These are phyloP conservation scores for Drosophila simulans DNA, from an alignment of 1,140 invertebrate genomes.

Conservation along the genomic window DNA sequence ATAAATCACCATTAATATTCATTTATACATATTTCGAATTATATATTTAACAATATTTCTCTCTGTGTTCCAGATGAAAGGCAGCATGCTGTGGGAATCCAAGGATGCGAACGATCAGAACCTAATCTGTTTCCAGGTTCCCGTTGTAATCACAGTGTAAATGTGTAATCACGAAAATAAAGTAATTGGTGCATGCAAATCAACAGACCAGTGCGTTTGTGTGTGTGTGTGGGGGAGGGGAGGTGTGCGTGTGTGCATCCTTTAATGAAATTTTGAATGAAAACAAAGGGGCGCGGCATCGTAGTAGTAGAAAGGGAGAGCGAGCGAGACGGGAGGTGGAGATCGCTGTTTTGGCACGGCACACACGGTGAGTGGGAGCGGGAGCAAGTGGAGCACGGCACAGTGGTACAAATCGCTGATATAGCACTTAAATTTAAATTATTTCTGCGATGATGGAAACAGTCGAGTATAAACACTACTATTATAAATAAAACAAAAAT, in stretches of 20 bases:
- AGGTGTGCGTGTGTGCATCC: slow-evolving; percentile 43
- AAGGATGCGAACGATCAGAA: slow-evolving; percentile 60
- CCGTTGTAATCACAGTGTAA: slow-evolving; percentile 68
- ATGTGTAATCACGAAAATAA: slow-evolving; percentile 64
- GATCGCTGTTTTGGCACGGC: slow-evolving; percentile 70
- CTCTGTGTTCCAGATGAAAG: slow-evolving; percentile 56
- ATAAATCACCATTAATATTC: no score
- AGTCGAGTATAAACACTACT: background rate
- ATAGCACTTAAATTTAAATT: background rate
- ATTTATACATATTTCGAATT: no score
- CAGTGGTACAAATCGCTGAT: background rate
- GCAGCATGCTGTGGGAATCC: slow-evolving; percentile 78
- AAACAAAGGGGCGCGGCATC: slow-evolving; percentile 44
- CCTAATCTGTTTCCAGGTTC: slow-evolving; percentile 80
- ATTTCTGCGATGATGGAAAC: no score
- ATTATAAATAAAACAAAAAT: background rate
- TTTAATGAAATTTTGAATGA: slow-evolving; percentile 78
- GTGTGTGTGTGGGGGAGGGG: slow-evolving; percentile 14
- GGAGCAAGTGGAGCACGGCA: slow-evolving; percentile 59
- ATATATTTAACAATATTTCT: background rate
- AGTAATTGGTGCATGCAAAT: slow-evolving; percentile 79
- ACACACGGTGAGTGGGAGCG: slow-evolving; percentile 14
- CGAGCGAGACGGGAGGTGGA: slow-evolving; percentile 28
- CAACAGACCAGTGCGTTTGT: slow-evolving; percentile 14
- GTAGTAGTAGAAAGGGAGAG: slow-evolving; percentile 14